Conservation (phyloP, 2,888 invertebrate species). For the Bombyx huttoni region DNA sequence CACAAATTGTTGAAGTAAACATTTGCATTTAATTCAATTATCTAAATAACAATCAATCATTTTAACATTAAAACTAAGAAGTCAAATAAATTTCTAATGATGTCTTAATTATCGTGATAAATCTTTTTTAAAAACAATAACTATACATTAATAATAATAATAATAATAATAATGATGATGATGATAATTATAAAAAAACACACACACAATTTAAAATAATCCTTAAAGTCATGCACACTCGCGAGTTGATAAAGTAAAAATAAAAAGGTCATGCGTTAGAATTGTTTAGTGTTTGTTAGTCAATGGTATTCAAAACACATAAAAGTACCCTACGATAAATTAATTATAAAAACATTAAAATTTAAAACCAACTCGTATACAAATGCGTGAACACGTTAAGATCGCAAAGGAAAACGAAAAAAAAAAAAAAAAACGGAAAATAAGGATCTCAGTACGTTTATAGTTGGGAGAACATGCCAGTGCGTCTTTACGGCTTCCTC, state of each 20-base stretch:
- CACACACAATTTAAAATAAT: too few species aligned
- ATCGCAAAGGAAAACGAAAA: slow-evolving; percentile 49
- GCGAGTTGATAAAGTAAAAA: slow-evolving; percentile 57
- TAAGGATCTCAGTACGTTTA: slow-evolving; percentile 23
- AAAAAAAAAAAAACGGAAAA: slow-evolving; percentile 42
- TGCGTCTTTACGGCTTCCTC: slow-evolving; percentile 51
- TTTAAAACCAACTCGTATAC: slow-evolving; percentile 6
- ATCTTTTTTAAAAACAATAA: slow-evolving; percentile 22
- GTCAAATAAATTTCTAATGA: not conserved
- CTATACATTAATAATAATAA: slow-evolving; percentile 21
- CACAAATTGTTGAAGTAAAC: slow-evolving; percentile 63
- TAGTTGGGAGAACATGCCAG: slow-evolving; percentile 43
- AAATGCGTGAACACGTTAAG: slow-evolving; percentile 35
- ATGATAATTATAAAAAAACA: too few species aligned
- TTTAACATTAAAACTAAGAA: slow-evolving; percentile 24
- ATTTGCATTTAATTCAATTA: slow-evolving; percentile 31
- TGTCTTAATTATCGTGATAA: slow-evolving; percentile 34
- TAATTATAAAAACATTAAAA: slow-evolving; percentile 15
- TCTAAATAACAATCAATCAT: slow-evolving; percentile 21
- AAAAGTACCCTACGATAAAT: slow-evolving; percentile 22
- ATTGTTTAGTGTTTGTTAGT: slow-evolving; percentile 66
- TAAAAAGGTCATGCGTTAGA: slow-evolving; percentile 62
- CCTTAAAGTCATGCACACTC: slow-evolving; percentile 57
- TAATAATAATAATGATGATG: too few species aligned
- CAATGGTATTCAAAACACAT: slow-evolving; percentile 55